Evolutionary conservation across 2,888 invertebrate species (phyloP), one percentile per base, ranked within the genome.

Genomic region (Eumacrocentrus americanus): DNA sequence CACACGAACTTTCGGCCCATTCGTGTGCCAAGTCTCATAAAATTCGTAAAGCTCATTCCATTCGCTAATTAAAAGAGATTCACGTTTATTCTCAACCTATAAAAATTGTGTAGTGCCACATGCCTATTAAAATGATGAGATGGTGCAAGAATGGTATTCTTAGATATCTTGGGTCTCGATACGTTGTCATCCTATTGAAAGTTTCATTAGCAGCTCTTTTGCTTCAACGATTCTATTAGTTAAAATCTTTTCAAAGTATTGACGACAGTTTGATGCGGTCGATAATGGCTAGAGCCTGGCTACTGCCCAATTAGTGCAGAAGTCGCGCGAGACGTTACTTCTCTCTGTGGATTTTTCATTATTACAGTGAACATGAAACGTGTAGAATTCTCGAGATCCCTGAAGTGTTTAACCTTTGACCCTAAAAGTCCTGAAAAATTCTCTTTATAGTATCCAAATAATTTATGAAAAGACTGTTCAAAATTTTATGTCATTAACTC

Each of bases 271-370:
- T 37, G n/a, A 37, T 12, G 6, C 11, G 11, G 37, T 37, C 6
- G n/a, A 37, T n/a, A 3, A 37, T 37, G 37, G n/a, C 22, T 23
- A 23, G 23, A 54, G 14, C 53, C 34, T 14, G 42, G 42, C 34
- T 54, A 25, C 44, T 18, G 29, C 34, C 55, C 55, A 65, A 67
- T 65, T 65, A 64, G 61, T 53, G 44, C 12, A 35, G 47, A 14
- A 58, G 18, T 16, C 47, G 44, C 52, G 47, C 40, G 56, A 60
- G 57, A 58, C 51, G 62, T 60, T 51, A 47, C 42, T 60, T 59
- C 42, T 46, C 46, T 46, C 46, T 22, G 20, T 46, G 46, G 44
- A 55, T 35, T 55, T 14, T 46, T 35, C 46, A 55, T 55, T 46
- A 55, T 55, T 37, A 55, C 46, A 46, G 18, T 12, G 11, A 22